A percentile compares a stretch with the other conserved stretches of the same genome.
These are phyloP conservation scores for Drosophila sproati DNA, from an alignment of 1,140 invertebrate species.

Conservation along the genomic window DNA sequence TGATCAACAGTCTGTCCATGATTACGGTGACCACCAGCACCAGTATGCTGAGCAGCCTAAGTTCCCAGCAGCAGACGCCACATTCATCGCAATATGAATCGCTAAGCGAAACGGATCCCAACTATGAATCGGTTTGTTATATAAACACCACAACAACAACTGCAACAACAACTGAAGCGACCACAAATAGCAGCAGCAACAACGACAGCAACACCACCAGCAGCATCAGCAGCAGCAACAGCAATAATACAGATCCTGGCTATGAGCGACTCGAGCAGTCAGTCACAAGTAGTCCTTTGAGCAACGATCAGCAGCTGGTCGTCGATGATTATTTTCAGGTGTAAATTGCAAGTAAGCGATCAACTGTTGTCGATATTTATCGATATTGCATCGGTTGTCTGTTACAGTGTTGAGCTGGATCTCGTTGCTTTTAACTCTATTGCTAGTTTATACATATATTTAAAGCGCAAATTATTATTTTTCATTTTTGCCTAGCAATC, in stretches of 20 bases:
- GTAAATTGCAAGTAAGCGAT: conserved; percentile 25
- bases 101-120: conserved; percentile 90
- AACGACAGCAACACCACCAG: conserved; percentile 29
- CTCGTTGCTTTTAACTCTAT: conserved; percentile 35
- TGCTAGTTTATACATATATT: neutral
- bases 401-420: conserved; percentile 62
- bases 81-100: conserved; percentile 88
- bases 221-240: conserved; percentile 30
- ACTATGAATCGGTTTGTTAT: conserved; percentile 89
- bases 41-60: conserved; percentile 50
- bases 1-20: conserved; percentile 53
- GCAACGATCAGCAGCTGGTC: conserved; percentile 42
- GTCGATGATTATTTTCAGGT: conserved; percentile 83
- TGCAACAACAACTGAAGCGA: conserved; percentile 36
- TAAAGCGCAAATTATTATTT: conserved; percentile 12
- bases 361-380: too few species aligned
- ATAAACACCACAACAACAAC: conserved; percentile 59
- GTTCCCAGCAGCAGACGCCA: conserved; percentile 60
- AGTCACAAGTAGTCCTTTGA: conserved; percentile 72
- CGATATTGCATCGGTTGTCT: neutral
- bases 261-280: conserved; percentile 72
- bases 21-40: conserved; percentile 67
- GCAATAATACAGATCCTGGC: conserved; percentile 46
- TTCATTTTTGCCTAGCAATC: conserved; percentile 69
- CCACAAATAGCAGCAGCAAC: conserved; percentile 27